Conservation (phyloP, 2,113 vertebrate genomes). For the Gallinago undulata region DNA sequence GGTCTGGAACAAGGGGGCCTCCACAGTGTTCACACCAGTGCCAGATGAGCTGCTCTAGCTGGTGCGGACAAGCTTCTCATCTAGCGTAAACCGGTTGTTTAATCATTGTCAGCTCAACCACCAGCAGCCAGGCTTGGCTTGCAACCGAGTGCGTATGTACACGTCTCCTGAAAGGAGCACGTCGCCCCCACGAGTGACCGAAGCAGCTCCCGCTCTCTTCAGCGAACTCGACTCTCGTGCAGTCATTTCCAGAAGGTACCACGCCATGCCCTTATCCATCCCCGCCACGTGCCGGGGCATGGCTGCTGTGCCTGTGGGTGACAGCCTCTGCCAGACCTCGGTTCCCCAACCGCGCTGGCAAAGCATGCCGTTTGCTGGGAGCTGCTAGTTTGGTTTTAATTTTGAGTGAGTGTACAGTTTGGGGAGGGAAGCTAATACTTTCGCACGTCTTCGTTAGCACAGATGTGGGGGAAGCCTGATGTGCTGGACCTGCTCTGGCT, state of each 20-base stretch:
- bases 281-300: background rate
- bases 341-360: background rate
- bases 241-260: background rate
- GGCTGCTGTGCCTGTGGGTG: background rate
- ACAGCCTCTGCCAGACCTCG: background rate
- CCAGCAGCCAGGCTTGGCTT: background rate
- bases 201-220: background rate
- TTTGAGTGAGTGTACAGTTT: background rate
- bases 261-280: background rate
- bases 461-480: background rate
- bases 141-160: rapidly evolving
- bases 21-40: background rate
- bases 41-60: background rate
- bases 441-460: background rate
- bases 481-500: background rate
- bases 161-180: background rate
- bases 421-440: background rate
- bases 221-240: background rate
- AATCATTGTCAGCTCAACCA: background rate
- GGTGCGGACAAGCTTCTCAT: background rate
- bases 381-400: background rate
- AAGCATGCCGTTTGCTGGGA: rapidly evolving
- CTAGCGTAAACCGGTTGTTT: background rate
- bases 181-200: background rate
- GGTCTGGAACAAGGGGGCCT: background rate